Evolutionary conservation across 2,888 invertebrate genomes (phyloP).

Genomic region (Pachliopta kotzebuea): DNA sequence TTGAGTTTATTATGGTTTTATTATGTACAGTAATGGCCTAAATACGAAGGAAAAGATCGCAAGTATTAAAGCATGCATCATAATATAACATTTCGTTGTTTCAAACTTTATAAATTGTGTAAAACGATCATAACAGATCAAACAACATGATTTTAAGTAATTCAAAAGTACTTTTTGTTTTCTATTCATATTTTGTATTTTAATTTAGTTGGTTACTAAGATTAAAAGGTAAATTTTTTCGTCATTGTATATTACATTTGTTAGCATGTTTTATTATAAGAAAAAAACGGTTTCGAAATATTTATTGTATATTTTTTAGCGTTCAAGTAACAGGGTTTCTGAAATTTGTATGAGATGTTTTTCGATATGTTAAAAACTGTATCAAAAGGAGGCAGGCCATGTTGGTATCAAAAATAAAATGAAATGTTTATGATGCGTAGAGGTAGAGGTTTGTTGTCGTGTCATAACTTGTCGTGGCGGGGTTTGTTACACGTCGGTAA

Average conservation of each 20-base stretch:
- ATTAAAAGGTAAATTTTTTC: too few species aligned
- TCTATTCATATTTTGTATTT: too few species aligned
- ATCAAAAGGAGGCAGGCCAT: constrained; percentile 25
- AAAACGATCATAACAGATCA: constrained; percentile 5
- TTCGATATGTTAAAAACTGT: constrained; percentile 27
- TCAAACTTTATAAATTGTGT: constrained; percentile 1
- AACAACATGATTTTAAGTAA: too few species aligned
- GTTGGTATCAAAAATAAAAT: constrained; percentile 53
- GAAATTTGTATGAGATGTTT: background rate
- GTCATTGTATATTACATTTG: too few species aligned
- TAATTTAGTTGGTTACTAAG: too few species aligned
- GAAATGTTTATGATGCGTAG: constrained; percentile 48
- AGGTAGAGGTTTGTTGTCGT: constrained; percentile 66
- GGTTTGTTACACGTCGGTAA: constrained; percentile 60
- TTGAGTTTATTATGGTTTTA: constrained; percentile 69
- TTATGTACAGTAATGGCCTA: constrained; percentile 68
- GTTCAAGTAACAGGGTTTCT: background rate
- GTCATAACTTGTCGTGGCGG: constrained; percentile 67
- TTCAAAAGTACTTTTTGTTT: too few species aligned
- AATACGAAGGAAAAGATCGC: constrained; percentile 52
- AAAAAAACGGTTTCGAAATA: background rate
- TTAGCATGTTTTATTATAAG: background rate
- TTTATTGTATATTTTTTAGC: background rate
- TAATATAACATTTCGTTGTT: constrained; percentile 7
- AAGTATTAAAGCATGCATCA: constrained; percentile 31